A percentile compares a stretch with the other conserved stretches of the same genome.
Evolutionary conservation across 2,113 vertebrate species (phyloP).

Genomic region (Scortum barcoo): DNA sequence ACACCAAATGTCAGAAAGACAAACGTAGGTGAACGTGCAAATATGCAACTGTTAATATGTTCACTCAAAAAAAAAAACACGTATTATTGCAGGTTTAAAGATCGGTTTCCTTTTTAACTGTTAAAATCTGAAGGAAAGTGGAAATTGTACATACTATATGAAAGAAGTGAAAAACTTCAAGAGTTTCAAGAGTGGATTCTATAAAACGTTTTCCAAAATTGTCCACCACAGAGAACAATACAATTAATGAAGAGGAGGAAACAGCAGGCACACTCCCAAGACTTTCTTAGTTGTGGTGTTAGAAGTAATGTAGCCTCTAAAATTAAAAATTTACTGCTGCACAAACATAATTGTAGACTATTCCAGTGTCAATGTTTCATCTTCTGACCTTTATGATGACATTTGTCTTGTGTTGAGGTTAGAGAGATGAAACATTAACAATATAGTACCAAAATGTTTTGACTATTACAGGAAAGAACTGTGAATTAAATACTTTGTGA

Average conservation of each 20-base stretch:
- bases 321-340: conserved; percentile 49
- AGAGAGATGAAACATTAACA: conserved; percentile 66
- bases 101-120: no score
- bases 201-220: conserved; percentile 19
- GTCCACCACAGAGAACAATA: conserved; percentile 35
- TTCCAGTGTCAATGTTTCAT: conserved; percentile 51
- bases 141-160: no score
- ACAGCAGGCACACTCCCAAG: conserved; percentile 32
- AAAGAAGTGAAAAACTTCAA: background rate
- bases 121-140: no score
- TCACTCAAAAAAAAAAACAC: background rate
- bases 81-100: background rate
- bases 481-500: conserved; percentile 44
- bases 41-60: background rate
- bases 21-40: background rate
- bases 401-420: conserved; percentile 29
- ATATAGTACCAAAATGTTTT: conserved; percentile 38
- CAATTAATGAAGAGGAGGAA: conserved; percentile 22
- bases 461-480: conserved; percentile 35
- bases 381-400: conserved; percentile 35
- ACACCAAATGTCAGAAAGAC: no score
- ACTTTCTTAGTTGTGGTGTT: conserved; percentile 44
- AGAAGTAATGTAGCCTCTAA: conserved; percentile 6
- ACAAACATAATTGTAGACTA: conserved; percentile 22
- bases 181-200: background rate